phyloP scores from a whole-genome alignment of 2,888 invertebrate species.

The Periphyllus acericola region DNA sequence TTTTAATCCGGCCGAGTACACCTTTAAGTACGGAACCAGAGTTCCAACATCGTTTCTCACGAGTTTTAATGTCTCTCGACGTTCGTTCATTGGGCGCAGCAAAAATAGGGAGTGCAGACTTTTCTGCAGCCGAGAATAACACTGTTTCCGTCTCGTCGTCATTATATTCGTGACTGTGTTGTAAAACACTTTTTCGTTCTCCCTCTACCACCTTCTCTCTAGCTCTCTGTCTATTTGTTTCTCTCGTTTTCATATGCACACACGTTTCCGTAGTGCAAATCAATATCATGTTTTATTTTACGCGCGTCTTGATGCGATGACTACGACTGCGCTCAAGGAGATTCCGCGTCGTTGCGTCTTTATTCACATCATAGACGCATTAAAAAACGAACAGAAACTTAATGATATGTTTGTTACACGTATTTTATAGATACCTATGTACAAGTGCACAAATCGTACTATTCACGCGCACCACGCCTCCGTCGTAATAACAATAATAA shows the following conservation, averaged over 20 bases:
- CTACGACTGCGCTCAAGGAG: background rate
- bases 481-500: background rate
- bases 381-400: background rate
- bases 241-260: background rate
- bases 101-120: too few species aligned
- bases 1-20: too few species aligned
- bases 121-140: background rate
- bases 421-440: background rate
- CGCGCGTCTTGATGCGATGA: background rate
- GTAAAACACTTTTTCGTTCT: background rate
- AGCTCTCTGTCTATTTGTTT: background rate
- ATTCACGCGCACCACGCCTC: background rate
- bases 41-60: too few species aligned
- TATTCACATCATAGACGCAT: background rate
- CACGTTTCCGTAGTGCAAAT: background rate
- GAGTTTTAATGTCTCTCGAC: background rate
- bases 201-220: background rate
- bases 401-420: background rate
- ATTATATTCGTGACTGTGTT: background rate
- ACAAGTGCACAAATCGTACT: background rate
- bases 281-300: constrained; percentile 3
- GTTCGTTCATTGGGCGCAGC: background rate
- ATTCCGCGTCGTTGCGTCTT: background rate
- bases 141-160: background rate
- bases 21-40: too few species aligned